These are phyloP conservation scores for Ramphastos sulfuratus DNA, from an alignment of 2,113 vertebrate species.

Conservation along the genomic window DNA sequence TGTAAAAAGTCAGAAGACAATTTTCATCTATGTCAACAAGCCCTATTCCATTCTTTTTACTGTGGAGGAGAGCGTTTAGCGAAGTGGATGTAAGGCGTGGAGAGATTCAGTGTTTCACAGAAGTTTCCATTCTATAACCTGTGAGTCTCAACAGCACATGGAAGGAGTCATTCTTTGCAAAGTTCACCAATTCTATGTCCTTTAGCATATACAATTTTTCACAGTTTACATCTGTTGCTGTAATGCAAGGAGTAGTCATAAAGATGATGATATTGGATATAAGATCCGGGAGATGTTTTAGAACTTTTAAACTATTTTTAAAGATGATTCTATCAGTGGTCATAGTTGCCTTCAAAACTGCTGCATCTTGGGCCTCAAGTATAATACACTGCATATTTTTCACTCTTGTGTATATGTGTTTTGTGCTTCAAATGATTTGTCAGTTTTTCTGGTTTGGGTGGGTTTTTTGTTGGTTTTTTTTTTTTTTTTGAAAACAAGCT, in stretches of 20 bases:
- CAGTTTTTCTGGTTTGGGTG: too few species aligned
- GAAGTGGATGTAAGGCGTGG: neutral
- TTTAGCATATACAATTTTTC: neutral
- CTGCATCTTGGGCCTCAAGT: neutral
- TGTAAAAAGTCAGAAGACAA: neutral
- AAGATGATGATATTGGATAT: neutral
- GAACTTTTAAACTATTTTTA: neutral
- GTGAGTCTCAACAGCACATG: neutral
- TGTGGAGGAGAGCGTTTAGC: neutral
- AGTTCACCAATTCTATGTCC: neutral
- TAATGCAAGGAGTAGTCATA: neutral
- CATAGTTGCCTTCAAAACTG: neutral
- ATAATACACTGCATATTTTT: conserved; percentile 5
- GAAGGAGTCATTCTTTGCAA: neutral
- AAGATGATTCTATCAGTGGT: neutral
- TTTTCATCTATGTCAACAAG: neutral
- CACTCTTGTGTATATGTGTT: conserved; percentile 6
- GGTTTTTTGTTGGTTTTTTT: too few species aligned
- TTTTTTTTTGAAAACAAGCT: conserved; percentile 35
- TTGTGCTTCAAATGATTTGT: conserved; percentile 60
- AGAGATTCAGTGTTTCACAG: rapidly evolving
- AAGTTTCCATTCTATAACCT: neutral
- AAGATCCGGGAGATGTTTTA: neutral
- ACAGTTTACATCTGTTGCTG: neutral
- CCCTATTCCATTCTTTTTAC: neutral